Conservation (phyloP, 2,888 invertebrate species). For the Pristionchus maxplancki region DNA sequence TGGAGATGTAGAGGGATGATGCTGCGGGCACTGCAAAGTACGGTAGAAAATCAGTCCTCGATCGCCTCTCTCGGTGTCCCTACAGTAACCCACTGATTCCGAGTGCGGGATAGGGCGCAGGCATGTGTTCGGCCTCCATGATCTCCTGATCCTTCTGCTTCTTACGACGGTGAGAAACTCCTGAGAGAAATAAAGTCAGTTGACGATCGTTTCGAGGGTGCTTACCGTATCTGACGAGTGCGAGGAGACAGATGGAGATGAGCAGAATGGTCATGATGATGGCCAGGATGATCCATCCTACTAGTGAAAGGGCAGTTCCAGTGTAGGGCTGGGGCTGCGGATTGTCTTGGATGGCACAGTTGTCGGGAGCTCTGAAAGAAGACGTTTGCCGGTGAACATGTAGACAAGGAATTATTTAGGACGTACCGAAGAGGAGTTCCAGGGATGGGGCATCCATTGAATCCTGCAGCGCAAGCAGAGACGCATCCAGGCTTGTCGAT, state of each 20-base stretch:
- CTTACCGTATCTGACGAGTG: constrained; percentile 74
- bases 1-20: constrained; percentile 43
- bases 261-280: constrained; percentile 76
- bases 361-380: constrained; percentile 68
- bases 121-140: constrained; percentile 69
- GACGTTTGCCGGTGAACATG: neutral
- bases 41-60: neutral
- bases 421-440: constrained; percentile 72
- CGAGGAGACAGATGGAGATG: constrained; percentile 76
- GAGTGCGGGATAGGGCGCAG: constrained; percentile 58
- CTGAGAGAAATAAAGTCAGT: constrained; percentile 16
- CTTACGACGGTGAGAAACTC: constrained; percentile 75
- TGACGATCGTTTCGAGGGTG: neutral
- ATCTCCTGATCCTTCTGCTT: constrained; percentile 76
- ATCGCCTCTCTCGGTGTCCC: neutral
- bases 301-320: constrained; percentile 71
- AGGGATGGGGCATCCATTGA: constrained; percentile 73
- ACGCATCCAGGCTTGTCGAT: constrained; percentile 73
- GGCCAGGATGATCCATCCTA: constrained; percentile 77
- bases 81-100: constrained; percentile 49
- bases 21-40: constrained; percentile 50
- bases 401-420: no score
- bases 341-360: constrained; percentile 71
- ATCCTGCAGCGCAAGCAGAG: constrained; percentile 69
- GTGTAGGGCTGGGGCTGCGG: constrained; percentile 65